Conservation (phyloP, 1,140 invertebrate genomes). For the Cydia pomonella region DNA sequence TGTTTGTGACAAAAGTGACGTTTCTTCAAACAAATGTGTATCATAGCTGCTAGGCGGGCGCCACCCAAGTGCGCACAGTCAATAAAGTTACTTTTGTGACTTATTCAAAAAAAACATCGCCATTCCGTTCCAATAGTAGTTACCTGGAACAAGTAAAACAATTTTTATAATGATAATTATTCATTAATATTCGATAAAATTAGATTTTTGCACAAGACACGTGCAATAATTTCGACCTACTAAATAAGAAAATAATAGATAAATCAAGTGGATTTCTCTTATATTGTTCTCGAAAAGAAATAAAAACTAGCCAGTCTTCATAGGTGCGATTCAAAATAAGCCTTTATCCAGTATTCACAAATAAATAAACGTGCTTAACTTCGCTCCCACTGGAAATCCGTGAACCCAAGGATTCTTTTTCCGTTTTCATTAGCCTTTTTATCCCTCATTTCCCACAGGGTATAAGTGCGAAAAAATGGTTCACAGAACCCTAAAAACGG, state of each 20-base stretch:
- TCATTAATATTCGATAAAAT: too few relatives aligned
- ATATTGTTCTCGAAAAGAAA: background rate
- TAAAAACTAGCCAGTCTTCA: background rate
- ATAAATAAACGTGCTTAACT: conserved; percentile 8
- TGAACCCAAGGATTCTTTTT: background rate
- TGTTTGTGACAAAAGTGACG: too few relatives aligned
- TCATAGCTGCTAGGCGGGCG: too few relatives aligned
- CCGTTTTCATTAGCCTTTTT: background rate
- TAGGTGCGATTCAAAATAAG: background rate
- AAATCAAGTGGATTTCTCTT: too few relatives aligned
- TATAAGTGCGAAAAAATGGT: background rate
- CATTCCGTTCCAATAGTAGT: background rate
- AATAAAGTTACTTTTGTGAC: too few relatives aligned
- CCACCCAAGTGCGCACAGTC: too few relatives aligned
- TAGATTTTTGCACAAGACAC: too few relatives aligned
- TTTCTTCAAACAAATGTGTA: too few relatives aligned
- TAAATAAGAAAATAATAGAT: too few relatives aligned
- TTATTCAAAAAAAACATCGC: background rate
- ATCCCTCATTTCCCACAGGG: background rate
- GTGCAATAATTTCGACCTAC: too few relatives aligned
- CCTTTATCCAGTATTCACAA: background rate
- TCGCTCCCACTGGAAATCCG: background rate
- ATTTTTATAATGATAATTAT: too few relatives aligned
- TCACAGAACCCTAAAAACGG: conserved; percentile 24
- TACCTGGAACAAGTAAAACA: background rate